phyloP scores from a whole-genome alignment of 2,797 vertebrate species.

The Gymnocypris eckloni region DNA sequence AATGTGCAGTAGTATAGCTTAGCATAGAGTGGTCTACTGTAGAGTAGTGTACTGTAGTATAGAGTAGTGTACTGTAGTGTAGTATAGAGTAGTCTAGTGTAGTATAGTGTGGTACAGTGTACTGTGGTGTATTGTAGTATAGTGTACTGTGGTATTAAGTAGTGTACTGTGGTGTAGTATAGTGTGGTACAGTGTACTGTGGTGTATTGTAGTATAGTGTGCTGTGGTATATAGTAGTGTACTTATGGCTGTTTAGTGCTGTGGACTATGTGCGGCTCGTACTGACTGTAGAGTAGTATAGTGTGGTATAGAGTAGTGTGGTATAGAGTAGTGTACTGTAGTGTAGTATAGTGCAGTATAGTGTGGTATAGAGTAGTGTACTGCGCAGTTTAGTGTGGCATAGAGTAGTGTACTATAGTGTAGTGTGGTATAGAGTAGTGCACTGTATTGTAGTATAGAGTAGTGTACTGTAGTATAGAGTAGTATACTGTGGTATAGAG shows the following conservation, averaged over 20 bases:
- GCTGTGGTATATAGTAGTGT: too few relatives aligned
- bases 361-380: neutral
- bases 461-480: too few relatives aligned
- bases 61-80: fast-evolving
- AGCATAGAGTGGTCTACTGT: neutral
- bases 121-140: fast-evolving
- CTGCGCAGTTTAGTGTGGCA: too few relatives aligned
- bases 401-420: too few relatives aligned
- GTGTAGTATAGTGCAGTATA: fast-evolving
- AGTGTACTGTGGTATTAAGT: neutral
- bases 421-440: too few relatives aligned
- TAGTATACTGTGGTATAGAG: too few relatives aligned
- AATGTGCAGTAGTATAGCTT: too few relatives aligned
- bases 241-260: too few relatives aligned
- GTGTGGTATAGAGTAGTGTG: fast-evolving
- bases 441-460: too few relatives aligned
- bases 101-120: neutral
- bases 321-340: fast-evolving
- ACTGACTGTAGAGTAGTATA: too few relatives aligned
- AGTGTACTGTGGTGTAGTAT: fast-evolving
- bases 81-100: too few relatives aligned
- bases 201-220: neutral
- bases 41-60: neutral
- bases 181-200: fast-evolving
- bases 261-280: too few relatives aligned